Conservation (phyloP, 1,140 invertebrate genomes). For the Helicoverpa zea region DNA sequence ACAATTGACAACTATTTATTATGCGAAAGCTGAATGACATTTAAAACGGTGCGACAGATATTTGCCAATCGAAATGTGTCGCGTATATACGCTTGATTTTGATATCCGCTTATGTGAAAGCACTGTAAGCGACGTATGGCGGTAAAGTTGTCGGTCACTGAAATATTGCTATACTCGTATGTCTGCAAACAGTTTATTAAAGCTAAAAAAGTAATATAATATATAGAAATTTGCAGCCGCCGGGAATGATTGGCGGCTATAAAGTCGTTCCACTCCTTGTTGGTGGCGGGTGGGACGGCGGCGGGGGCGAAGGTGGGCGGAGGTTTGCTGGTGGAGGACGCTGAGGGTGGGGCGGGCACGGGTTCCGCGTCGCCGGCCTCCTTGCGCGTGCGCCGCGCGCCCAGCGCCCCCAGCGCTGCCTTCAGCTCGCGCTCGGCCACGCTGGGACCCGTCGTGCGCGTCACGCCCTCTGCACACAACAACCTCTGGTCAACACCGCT, state of each 20-base stretch:
- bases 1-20: no score
- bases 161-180: slow-evolving; percentile 62
- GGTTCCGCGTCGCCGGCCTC: slow-evolving; percentile 48
- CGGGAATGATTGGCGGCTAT: slow-evolving; percentile 52
- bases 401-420: slow-evolving; percentile 56
- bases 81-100: no score
- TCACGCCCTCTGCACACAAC: neutral
- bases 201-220: slow-evolving; percentile 63
- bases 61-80: no score
- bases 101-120: no score
- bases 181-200: slow-evolving; percentile 76
- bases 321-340: neutral
- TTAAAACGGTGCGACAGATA: no score
- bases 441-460: slow-evolving; percentile 43
- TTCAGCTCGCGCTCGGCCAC: slow-evolving; percentile 68
- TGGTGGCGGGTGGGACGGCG: slow-evolving; percentile 60
- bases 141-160: neutral
- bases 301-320: slow-evolving; percentile 53
- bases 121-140: no score
- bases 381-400: slow-evolving; percentile 64
- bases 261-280: slow-evolving; percentile 67
- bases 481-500: neutral
- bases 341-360: neutral
- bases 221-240: slow-evolving; percentile 45
- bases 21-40: no score